Base-by-base conservation (phyloP, 2,797 vertebrate genomes). In the Phoebastria nigripes region DNA sequence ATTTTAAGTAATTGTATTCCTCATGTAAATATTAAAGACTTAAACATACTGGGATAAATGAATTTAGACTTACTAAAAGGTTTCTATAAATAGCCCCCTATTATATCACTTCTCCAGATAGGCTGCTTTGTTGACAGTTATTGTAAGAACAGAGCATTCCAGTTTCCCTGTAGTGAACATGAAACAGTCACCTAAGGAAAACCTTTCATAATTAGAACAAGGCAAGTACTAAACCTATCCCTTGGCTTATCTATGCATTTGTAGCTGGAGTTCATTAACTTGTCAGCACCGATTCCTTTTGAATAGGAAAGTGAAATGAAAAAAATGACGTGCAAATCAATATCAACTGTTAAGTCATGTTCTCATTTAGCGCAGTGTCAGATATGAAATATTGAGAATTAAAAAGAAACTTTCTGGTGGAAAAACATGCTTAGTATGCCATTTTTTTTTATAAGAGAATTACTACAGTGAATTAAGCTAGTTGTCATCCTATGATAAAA, bases 211-310 rank as follows among this genome's bases (percentile, higher is more conserved):
- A 97, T 96, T 97, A 96, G 92, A 94, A 94, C 91, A 88, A 95
- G 96, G 90, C 89, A 95, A 87, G 71, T 79, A 81, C 70, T 95
- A 94, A 97, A 91, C 90, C 91, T 35, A 84, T 89, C 90, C 94
- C n/a, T 24, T 78, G 70, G 70, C 73, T 97, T 97, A 84, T 96
- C 95, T 96, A n/a, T 74, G 91, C 76, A 87, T 96, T 95, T 97
- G 95, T 96, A 93, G 94, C 95, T 91, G 76, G 86, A 97, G 96
- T 95, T 98, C 97, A 97, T 98, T 98, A 98, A 97, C 94, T 96
- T 97, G 97, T 97, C 98, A 97, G 94, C 73, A 59, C 76, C 55
- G 24, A 74, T 97, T 97, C 87, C 76, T 97, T 96, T 55, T 67
- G 82, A 97, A 96, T 80, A 90, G 83, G 26, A 51, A 86, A 89